phyloP scores from a whole-genome alignment of 2,113 vertebrate genomes.

The Ibidorhyncha struthersii region DNA sequence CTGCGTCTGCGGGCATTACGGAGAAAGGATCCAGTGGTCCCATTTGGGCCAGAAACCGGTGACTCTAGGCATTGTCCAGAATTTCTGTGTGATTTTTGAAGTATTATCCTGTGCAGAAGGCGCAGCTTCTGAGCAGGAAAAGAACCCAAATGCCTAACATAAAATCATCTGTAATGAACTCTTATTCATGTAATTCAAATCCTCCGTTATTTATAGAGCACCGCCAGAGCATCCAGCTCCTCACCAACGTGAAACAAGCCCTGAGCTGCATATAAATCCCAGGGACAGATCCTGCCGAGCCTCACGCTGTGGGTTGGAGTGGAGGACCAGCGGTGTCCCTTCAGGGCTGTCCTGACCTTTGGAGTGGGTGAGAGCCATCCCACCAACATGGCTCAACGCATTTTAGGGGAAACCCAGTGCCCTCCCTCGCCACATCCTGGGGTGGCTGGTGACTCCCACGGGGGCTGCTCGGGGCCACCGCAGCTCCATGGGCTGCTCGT shows the following conservation, averaged over 20 bases:
- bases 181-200: constrained; percentile 42
- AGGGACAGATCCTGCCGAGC: neutral
- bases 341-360: neutral
- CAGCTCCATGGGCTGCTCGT: accelerated
- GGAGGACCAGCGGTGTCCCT: neutral
- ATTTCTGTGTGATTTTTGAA: neutral
- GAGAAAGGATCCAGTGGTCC: neutral
- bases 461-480: neutral
- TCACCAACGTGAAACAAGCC: constrained; percentile 1
- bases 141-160: neutral
- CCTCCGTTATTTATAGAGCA: constrained; percentile 46
- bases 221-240: constrained; percentile 33
- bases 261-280: constrained; percentile 52
- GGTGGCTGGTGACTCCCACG: neutral
- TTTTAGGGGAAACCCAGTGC: neutral
- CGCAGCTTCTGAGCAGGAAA: neutral
- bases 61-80: neutral
- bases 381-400: accelerated
- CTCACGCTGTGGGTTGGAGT: accelerated
- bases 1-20: neutral
- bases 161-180: constrained; percentile 34
- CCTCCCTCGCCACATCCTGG: accelerated
- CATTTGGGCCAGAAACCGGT: neutral
- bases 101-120: neutral
- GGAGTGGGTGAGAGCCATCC: neutral